Conservation (phyloP, 2,797 vertebrate species). For the Liasis olivaceus region DNA sequence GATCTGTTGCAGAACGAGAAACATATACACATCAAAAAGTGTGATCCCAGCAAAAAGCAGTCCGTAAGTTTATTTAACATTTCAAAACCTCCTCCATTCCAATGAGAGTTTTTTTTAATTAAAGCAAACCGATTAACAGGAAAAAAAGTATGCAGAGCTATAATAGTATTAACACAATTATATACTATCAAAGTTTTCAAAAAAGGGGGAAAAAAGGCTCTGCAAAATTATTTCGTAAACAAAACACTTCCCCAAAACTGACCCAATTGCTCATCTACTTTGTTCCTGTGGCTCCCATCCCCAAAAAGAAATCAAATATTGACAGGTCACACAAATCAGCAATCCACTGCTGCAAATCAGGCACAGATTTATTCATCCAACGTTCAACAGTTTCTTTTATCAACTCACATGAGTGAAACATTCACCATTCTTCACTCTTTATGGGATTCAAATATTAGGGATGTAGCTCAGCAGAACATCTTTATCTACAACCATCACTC, state of each 20-base stretch:
- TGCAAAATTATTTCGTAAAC: not conserved
- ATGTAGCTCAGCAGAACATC: not conserved
- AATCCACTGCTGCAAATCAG: not conserved
- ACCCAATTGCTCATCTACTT: not conserved
- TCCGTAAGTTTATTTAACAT: not conserved
- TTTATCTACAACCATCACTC: not conserved
- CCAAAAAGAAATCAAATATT: not conserved
- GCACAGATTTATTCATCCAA: not conserved
- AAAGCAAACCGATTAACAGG: not conserved
- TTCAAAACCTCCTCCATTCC: conserved; percentile 1
- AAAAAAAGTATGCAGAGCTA: not conserved
- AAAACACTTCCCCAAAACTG: not conserved
- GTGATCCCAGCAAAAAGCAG: not conserved
- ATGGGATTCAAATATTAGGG: not conserved
- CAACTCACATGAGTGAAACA: not conserved
- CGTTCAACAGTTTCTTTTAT: not conserved
- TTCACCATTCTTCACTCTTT: not conserved
- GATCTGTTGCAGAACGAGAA: not conserved
- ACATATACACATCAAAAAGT: not conserved
- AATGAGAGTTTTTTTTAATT: not conserved
- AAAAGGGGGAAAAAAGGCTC: not conserved
- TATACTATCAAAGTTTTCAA: not conserved
- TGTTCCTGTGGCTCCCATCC: not conserved
- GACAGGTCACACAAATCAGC: not conserved
- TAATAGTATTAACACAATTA: not conserved